A percentile compares a stretch with the other conserved stretches of the same genome.
Evolutionary conservation across 2,888 invertebrate genomes (phyloP).

Genomic region (Metalampra italica): DNA sequence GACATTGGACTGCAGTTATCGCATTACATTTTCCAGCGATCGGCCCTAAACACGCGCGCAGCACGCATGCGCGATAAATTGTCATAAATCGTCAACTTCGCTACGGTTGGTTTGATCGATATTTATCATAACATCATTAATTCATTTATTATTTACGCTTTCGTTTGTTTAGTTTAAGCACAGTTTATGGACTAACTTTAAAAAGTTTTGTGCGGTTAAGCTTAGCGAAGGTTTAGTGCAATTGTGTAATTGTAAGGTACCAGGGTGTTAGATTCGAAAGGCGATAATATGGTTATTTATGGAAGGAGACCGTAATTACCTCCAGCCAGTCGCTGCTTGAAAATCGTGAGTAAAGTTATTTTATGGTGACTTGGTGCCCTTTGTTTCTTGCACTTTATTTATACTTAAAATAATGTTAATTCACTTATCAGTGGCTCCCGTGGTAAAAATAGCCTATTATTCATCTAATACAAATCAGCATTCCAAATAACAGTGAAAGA

Average conservation of each 20-base stretch:
- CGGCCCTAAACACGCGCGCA: not conserved
- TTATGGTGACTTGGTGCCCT: not conserved
- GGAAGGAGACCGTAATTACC: not conserved
- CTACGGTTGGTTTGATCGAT: too few species aligned
- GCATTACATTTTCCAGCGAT: not conserved
- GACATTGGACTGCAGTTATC: not conserved
- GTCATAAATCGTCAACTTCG: not conserved
- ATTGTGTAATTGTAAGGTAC: slow-evolving; percentile 2
- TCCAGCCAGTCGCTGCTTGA: not conserved
- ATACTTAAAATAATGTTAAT: too few species aligned
- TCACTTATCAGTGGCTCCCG: too few species aligned
- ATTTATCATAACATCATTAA: too few species aligned
- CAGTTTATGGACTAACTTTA: too few species aligned
- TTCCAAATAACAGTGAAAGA: too few species aligned
- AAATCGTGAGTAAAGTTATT: not conserved
- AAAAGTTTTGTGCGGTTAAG: too few species aligned
- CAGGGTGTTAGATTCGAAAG: slow-evolving; percentile 33
- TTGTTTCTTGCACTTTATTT: slow-evolving; percentile 5
- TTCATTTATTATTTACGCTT: too few species aligned
- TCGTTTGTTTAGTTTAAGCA: too few species aligned
- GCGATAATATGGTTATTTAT: slow-evolving; percentile 22
- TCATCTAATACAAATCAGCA: too few species aligned
- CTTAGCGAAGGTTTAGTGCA: not conserved
- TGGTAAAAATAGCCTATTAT: too few species aligned
- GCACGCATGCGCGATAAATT: not conserved